Evolutionary conservation across 2,797 vertebrate species (phyloP).

Genomic region (Pseudotriccus pelzelni): DNA sequence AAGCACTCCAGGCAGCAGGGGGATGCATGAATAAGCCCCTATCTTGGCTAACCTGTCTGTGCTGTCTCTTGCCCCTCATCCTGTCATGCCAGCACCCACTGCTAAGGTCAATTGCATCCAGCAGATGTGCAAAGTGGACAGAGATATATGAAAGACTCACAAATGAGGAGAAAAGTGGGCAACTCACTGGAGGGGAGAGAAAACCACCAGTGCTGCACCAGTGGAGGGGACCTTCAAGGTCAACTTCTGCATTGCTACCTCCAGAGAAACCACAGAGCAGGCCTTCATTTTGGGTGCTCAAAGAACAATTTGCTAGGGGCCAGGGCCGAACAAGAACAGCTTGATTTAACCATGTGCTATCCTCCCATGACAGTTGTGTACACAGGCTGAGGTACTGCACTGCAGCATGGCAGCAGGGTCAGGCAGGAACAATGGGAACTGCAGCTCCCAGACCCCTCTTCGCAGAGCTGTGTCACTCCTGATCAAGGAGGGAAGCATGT

Average conservation of each 20-base stretch:
- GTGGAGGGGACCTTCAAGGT: not conserved
- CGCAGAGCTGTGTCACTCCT: not conserved
- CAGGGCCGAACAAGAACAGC: not conserved
- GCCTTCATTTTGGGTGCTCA: not conserved
- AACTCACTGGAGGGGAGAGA: not conserved
- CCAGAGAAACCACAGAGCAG: not conserved
- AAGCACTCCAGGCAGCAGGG: not conserved
- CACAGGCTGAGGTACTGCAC: not conserved
- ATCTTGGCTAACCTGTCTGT: accelerated
- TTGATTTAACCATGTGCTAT: not conserved
- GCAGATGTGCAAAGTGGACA: not conserved
- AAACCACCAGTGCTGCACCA: not conserved
- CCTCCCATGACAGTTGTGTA: not conserved
- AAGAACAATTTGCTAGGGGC: not conserved
- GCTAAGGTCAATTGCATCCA: not conserved
- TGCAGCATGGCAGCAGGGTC: not conserved
- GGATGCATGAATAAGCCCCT: not conserved
- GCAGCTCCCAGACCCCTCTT: not conserved
- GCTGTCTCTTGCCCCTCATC: not conserved
- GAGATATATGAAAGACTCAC: not conserved
- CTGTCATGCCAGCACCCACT: not conserved
- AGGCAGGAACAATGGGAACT: not conserved
- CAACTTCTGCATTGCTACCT: not conserved
- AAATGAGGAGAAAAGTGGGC: not conserved
- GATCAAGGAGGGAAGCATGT: not conserved